phyloP scores from a whole-genome alignment of 1,140 invertebrate species.

The Macrobrachium nipponense region DNA sequence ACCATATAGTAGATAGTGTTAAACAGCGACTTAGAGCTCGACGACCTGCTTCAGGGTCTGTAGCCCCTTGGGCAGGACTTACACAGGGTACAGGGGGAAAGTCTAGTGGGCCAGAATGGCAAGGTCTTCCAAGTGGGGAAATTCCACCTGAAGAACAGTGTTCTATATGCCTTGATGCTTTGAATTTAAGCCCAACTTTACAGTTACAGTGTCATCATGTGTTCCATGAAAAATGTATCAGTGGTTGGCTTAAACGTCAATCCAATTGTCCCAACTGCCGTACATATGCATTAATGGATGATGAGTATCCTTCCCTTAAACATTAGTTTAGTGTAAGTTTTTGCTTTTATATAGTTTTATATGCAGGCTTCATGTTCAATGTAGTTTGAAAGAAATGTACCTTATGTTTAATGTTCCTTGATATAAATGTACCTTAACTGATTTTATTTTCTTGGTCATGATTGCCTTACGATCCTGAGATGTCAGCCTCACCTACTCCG shows the following conservation, averaged over 20 bases:
- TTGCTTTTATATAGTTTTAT: too few relatives aligned
- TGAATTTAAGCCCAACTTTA: conserved; percentile 30
- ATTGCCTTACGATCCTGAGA: too few relatives aligned
- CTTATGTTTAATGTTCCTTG: too few relatives aligned
- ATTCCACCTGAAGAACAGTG: conserved; percentile 33
- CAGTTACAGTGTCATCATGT: conserved; percentile 38
- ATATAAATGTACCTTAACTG: too few relatives aligned
- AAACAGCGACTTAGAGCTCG: conserved; percentile 15
- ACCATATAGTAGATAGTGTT: conserved; percentile 42
- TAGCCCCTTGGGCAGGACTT: conserved; percentile 41
- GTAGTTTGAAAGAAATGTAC: too few relatives aligned
- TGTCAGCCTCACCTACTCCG: too few relatives aligned
- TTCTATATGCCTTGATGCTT: conserved; percentile 47
- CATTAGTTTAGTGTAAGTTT: too few relatives aligned
- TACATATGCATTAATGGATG: conserved; percentile 50
- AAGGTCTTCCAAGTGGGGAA: conserved; percentile 32
- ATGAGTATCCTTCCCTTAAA: conserved; percentile 44
- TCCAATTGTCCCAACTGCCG: conserved; percentile 56
- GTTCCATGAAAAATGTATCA: conserved; percentile 52
- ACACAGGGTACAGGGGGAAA: conserved; percentile 16
- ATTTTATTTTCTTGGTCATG: too few relatives aligned
- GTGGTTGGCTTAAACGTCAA: conserved; percentile 44
- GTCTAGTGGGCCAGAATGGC: conserved; percentile 34
- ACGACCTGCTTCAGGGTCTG: conserved; percentile 16
- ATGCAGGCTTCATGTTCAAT: too few relatives aligned